Conservation (phyloP, 2,888 invertebrate species). For the Lottia scabra region DNA sequence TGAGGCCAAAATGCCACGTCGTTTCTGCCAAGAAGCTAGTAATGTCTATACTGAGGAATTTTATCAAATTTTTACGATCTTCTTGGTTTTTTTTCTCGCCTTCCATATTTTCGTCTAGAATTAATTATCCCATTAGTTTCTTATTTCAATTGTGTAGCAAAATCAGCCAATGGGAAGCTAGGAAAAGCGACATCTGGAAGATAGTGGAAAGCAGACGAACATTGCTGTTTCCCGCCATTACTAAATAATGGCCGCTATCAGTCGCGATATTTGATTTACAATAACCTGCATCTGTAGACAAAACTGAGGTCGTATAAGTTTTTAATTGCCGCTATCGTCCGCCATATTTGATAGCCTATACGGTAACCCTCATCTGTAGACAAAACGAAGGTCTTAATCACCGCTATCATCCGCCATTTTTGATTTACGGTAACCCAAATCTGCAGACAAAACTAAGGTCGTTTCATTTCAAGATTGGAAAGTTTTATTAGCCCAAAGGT, state of each 20-base stretch:
- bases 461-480: background rate
- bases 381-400: background rate
- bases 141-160: background rate
- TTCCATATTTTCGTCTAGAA: background rate
- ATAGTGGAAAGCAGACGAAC: background rate
- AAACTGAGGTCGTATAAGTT: background rate
- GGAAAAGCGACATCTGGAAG: background rate
- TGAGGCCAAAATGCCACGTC: background rate
- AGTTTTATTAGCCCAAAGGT: background rate
- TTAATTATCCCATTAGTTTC: background rate
- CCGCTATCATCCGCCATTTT: background rate
- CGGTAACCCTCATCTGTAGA: too few relatives aligned
- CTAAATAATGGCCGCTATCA: slow-evolving; percentile 1
- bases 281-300: background rate
- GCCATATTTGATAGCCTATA: too few relatives aligned
- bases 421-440: background rate
- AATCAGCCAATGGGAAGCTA: background rate
- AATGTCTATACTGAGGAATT: background rate
- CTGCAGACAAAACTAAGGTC: background rate
- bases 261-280: background rate
- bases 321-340: too few relatives aligned
- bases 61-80: background rate
- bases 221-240: background rate
- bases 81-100: background rate
- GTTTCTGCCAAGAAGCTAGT: background rate